phyloP scores from a whole-genome alignment of 2,113 vertebrate species.

The Dicrurus megarhynchus region DNA sequence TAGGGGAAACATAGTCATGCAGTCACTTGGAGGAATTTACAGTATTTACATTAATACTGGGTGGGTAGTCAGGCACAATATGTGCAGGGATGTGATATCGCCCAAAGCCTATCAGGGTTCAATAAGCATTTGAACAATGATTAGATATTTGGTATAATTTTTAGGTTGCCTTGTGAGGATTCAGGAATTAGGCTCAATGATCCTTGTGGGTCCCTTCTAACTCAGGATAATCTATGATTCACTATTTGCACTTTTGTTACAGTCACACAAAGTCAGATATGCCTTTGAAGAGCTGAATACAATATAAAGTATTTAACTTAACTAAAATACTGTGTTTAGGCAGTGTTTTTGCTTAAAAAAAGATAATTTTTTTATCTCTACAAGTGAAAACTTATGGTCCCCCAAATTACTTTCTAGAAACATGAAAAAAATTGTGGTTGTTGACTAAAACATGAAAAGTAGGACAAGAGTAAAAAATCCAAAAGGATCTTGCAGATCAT shows the following conservation, averaged over 20 bases:
- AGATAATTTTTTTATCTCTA: accelerated
- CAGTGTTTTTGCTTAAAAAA: neutral
- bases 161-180: neutral
- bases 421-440: neutral
- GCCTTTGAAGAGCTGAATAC: neutral
- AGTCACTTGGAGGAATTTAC: neutral
- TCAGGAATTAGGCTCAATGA: neutral
- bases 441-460: neutral
- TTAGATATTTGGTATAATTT: neutral
- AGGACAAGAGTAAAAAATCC: neutral
- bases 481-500: neutral
- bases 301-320: neutral
- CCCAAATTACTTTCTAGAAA: neutral
- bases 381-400: neutral
- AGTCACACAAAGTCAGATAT: neutral
- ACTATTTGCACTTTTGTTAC: neutral
- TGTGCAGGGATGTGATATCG: neutral
- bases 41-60: neutral
- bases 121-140: neutral
- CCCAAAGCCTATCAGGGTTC: neutral
- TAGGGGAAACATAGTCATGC: neutral
- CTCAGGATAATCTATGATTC: no score
- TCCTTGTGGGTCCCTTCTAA: neutral
- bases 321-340: neutral
- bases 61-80: neutral